Evolutionary conservation across 1,140 invertebrate species (phyloP).

Genomic region (Aphelinus certus): DNA sequence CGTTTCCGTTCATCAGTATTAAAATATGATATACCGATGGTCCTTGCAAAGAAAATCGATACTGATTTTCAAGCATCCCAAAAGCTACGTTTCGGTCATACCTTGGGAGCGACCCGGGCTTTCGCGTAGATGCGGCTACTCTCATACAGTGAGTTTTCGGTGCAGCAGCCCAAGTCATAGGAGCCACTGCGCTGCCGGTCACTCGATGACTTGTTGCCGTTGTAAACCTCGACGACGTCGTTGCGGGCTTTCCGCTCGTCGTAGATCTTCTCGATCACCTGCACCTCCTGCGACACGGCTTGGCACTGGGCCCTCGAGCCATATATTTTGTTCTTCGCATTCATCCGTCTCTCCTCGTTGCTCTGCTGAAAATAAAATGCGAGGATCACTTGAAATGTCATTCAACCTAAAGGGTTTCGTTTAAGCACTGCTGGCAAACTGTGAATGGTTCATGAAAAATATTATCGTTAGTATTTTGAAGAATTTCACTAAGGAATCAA

Average conservation of each 20-base stretch:
- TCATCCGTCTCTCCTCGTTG: slow-evolving; percentile 44
- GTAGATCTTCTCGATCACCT: slow-evolving; percentile 38
- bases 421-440: not conserved
- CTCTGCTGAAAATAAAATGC: not conserved
- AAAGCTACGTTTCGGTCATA: not conserved
- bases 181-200: slow-evolving; percentile 18
- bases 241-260: slow-evolving; percentile 25
- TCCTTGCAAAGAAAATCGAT: too few relatives aligned
- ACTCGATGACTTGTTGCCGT: slow-evolving; percentile 30
- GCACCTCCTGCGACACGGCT: slow-evolving; percentile 16
- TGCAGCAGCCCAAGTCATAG: slow-evolving; percentile 27
- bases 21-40: too few relatives aligned
- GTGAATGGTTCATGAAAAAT: too few relatives aligned
- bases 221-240: slow-evolving; percentile 35
- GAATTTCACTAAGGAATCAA: too few relatives aligned
- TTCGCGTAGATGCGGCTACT: slow-evolving; percentile 30
- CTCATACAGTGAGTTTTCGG: slow-evolving; percentile 36
- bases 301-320: slow-evolving; percentile 19
- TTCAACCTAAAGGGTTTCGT: not conserved
- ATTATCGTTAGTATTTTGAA: too few relatives aligned
- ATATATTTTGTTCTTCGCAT: slow-evolving; percentile 52
- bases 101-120: not conserved
- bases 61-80: too few relatives aligned
- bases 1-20: too few relatives aligned
- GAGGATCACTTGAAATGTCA: too few relatives aligned